Evolutionary conservation across 1,140 invertebrate species (phyloP).

Genomic region (Lordiphosa clarofinis): DNA sequence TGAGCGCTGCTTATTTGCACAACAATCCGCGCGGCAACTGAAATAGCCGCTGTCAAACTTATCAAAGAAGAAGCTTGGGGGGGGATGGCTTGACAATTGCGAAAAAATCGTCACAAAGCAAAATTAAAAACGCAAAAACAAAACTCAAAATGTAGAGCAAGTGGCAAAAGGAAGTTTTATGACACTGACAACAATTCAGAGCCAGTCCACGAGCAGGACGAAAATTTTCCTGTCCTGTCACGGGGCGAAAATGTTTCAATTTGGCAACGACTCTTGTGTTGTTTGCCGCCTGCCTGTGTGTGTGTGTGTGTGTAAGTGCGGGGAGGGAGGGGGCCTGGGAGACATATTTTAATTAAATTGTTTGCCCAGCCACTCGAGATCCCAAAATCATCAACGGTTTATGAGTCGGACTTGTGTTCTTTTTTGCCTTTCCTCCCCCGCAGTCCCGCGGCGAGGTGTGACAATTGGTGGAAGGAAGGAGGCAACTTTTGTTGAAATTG

Average conservation of each 20-base stretch:
- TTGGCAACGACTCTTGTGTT: slow-evolving; percentile 62
- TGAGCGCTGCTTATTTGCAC: slow-evolving; percentile 73
- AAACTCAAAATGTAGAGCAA: slow-evolving; percentile 65
- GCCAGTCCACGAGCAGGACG: slow-evolving; percentile 21
- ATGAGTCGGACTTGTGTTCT: slow-evolving; percentile 23
- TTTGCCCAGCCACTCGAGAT: slow-evolving; percentile 40
- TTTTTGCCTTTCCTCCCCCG: background rate
- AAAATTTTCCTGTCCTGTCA: slow-evolving; percentile 27
- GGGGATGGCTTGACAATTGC: slow-evolving; percentile 22
- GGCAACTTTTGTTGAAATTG: too few relatives aligned
- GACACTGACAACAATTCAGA: slow-evolving; percentile 52
- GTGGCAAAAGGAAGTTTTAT: slow-evolving; percentile 74
- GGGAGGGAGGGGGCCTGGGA: slow-evolving; percentile 10
- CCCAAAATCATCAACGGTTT: slow-evolving; percentile 29
- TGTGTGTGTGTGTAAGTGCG: slow-evolving; percentile 7
- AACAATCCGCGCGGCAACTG: slow-evolving; percentile 47
- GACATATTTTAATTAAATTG: slow-evolving; percentile 77
- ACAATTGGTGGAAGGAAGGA: too few relatives aligned
- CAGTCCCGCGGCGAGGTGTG: too few relatives aligned
- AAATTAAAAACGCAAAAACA: slow-evolving; percentile 76
- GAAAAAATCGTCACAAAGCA: slow-evolving; percentile 59
- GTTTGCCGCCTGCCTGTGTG: slow-evolving; percentile 11
- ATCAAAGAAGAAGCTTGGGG: slow-evolving; percentile 61
- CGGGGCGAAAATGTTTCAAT: slow-evolving; percentile 65
- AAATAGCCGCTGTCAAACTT: slow-evolving; percentile 74